These are phyloP conservation scores for Pantelozetes paolii DNA, from an alignment of 2,888 invertebrate genomes.

Conservation along the genomic window DNA sequence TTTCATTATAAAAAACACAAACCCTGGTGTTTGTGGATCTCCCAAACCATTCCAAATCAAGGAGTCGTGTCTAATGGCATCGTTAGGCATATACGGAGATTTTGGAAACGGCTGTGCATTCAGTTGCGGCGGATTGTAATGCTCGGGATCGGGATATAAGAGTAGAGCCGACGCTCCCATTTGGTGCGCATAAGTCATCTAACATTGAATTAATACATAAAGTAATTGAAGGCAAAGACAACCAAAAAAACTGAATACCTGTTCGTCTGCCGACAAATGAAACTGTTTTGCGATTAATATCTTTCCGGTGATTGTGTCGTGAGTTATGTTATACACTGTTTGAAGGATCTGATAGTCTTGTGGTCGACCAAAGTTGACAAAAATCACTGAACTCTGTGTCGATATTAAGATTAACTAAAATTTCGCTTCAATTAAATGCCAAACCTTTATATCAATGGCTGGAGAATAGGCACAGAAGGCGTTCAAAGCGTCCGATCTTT, in stretches of 20 bases:
- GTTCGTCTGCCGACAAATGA: constrained; percentile 46
- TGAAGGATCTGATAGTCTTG: constrained; percentile 53
- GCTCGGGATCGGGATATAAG: constrained; percentile 53
- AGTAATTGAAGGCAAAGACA: constrained; percentile 6
- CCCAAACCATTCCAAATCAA: constrained; percentile 50
- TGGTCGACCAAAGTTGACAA: constrained; percentile 54
- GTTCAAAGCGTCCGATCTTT: background rate
- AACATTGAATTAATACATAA: background rate
- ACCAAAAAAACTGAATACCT: constrained; percentile 20
- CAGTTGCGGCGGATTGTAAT: constrained; percentile 49
- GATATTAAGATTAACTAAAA: background rate
- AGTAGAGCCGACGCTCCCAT: constrained; percentile 52
- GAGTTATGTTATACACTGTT: constrained; percentile 49
- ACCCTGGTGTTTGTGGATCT: constrained; percentile 53
- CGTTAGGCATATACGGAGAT: constrained; percentile 53
- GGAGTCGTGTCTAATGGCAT: constrained; percentile 52
- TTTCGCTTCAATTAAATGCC: background rate
- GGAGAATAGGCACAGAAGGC: constrained; percentile 50
- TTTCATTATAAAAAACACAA: background rate
- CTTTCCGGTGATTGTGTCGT: constrained; percentile 51
- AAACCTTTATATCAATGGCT: constrained; percentile 45
- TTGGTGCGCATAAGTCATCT: constrained; percentile 48
- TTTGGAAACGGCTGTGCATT: constrained; percentile 51
- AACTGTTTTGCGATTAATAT: constrained; percentile 56
- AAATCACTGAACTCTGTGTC: constrained; percentile 51